A percentile compares a stretch with the other conserved stretches of the same genome.
These are phyloP conservation scores for Hermetia illucens DNA, from an alignment of 1,140 invertebrate species.

Conservation along the genomic window DNA sequence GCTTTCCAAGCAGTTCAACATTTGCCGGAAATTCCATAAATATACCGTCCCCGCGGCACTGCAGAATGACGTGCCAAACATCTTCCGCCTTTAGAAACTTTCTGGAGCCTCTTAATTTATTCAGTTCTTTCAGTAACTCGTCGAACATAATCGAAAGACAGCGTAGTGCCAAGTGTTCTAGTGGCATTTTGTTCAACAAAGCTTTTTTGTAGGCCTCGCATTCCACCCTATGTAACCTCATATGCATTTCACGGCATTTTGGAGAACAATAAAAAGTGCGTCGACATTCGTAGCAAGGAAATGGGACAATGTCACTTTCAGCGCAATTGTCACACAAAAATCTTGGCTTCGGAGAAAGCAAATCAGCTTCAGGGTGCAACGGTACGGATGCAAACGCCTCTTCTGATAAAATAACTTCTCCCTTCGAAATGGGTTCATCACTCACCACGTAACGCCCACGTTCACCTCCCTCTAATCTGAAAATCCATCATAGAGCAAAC, in stretches of 20 bases:
- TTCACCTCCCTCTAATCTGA: neutral
- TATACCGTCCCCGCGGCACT: neutral
- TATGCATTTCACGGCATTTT: constrained; percentile 3
- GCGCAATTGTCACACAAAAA: constrained; percentile 7
- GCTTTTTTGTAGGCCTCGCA: constrained; percentile 3
- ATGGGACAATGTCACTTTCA: constrained; percentile 3
- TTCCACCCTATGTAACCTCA: constrained; percentile 4
- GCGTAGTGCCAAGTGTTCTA: constrained; percentile 6
- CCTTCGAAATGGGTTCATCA: neutral
- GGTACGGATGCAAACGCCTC: constrained; percentile 6
- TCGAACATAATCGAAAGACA: neutral
- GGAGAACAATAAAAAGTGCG: constrained; percentile 3
- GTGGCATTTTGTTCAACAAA: constrained; percentile 5
- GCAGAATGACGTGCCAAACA: neutral
- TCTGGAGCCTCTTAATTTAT: neutral
- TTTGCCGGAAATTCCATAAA: neutral
- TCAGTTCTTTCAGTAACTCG: neutral
- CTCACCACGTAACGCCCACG: constrained; percentile 2
- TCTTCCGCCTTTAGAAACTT: too few relatives aligned
- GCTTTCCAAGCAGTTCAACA: constrained; percentile 3
- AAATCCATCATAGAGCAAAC: neutral
- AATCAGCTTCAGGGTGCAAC: constrained; percentile 1
- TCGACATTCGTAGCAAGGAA: constrained; percentile 3
- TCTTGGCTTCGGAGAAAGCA: neutral
- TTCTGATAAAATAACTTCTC: constrained; percentile 4